Evolutionary conservation across 2,113 vertebrate genomes (phyloP).

Genomic region (Plectropomus leopardus): DNA sequence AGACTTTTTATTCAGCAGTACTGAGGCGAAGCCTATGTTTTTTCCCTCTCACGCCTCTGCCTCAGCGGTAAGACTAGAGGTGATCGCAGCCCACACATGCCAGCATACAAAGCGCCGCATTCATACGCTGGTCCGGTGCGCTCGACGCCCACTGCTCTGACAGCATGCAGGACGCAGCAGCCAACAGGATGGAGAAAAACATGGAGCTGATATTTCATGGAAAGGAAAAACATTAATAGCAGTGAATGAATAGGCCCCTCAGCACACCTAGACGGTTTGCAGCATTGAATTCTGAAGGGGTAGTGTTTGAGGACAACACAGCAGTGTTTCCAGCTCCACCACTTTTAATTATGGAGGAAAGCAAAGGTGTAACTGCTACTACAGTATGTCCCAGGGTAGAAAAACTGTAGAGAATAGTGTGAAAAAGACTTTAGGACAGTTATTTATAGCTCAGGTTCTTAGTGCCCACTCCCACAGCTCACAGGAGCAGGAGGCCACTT

Average conservation of each 20-base stretch:
- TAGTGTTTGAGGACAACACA: constrained; percentile 62
- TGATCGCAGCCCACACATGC: constrained; percentile 61
- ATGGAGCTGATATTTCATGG: constrained; percentile 59
- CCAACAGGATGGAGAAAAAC: constrained; percentile 63
- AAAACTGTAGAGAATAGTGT: constrained; percentile 19
- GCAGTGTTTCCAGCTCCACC: constrained; percentile 28
- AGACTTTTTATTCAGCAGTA: constrained; percentile 16
- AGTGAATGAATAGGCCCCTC: constrained; percentile 65
- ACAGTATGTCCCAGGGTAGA: background rate
- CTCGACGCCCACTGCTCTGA: constrained; percentile 69
- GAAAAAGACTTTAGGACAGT: background rate
- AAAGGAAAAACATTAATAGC: constrained; percentile 63
- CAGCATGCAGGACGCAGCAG: constrained; percentile 55
- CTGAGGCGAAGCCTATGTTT: constrained; percentile 38
- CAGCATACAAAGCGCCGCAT: constrained; percentile 80
- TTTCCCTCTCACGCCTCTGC: constrained; percentile 44
- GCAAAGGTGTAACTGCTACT: constrained; percentile 36
- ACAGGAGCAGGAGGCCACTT: background rate
- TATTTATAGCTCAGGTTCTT: constrained; percentile 6
- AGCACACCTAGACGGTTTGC: constrained; percentile 25
- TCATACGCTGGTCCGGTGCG: constrained; percentile 67
- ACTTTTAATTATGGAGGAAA: constrained; percentile 52
- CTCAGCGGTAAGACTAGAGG: constrained; percentile 58
- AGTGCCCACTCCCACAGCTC: background rate
- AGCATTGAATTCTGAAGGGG: constrained; percentile 44